Conservation (phyloP, 2,888 invertebrate species). For the Diaphora mendica region DNA sequence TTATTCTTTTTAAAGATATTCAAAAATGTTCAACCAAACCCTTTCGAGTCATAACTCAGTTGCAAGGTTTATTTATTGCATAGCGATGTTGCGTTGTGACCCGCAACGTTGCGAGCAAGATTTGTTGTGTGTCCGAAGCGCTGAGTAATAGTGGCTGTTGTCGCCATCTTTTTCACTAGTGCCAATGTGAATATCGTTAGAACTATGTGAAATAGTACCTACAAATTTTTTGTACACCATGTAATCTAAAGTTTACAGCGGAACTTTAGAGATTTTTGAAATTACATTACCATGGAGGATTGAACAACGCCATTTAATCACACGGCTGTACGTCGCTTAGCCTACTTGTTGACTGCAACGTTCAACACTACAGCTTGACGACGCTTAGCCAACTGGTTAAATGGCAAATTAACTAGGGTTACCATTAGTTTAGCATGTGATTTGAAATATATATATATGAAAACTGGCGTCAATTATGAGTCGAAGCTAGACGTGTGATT, state of each 20-base stretch:
- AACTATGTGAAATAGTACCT: not conserved
- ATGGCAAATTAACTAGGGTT: too few relatives aligned
- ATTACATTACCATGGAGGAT: too few relatives aligned
- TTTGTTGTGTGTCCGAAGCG: slow-evolving; percentile 58
- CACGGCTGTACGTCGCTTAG: too few relatives aligned
- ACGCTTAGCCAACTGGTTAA: too few relatives aligned
- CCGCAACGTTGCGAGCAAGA: slow-evolving; percentile 51
- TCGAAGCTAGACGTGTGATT: too few relatives aligned
- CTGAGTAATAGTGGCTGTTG: slow-evolving; percentile 64
- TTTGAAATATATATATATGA: too few relatives aligned
- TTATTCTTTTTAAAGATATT: not conserved
- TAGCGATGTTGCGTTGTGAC: slow-evolving; percentile 35
- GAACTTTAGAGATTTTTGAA: not conserved
- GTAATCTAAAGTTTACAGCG: not conserved
- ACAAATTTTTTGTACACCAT: not conserved
- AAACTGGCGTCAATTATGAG: too few relatives aligned
- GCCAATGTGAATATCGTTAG: slow-evolving; percentile 11
- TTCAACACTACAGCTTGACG: too few relatives aligned
- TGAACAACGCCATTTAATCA: too few relatives aligned
- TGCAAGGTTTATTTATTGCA: slow-evolving; percentile 50
- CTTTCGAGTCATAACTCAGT: slow-evolving; percentile 39
- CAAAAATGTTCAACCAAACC: slow-evolving; percentile 23
- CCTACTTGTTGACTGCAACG: too few relatives aligned
- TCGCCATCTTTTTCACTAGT: slow-evolving; percentile 26
- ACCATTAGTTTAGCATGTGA: too few relatives aligned